These are phyloP conservation scores for Leistus spinibarbis DNA, from an alignment of 2,888 invertebrate genomes.

Conservation along the genomic window DNA sequence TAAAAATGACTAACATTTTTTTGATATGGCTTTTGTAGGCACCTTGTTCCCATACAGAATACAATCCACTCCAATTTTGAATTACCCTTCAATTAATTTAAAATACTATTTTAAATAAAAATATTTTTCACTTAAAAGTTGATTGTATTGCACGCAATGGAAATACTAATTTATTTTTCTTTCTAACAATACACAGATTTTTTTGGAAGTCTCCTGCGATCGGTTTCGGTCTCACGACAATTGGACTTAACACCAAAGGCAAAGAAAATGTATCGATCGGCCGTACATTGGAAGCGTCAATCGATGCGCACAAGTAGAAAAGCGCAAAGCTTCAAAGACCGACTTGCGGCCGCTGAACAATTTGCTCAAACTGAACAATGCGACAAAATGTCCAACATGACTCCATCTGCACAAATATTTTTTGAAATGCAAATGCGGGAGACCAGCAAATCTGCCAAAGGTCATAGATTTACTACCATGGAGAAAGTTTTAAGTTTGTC, in stretches of 20 bases:
- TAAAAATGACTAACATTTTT: too few relatives aligned
- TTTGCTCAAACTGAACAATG: not conserved
- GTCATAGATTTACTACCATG: too few relatives aligned
- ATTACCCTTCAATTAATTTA: too few relatives aligned
- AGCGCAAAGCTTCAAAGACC: not conserved
- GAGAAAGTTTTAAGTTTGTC: not conserved
- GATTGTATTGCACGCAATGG: too few relatives aligned
- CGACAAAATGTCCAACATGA: not conserved
- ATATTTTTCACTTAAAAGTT: too few relatives aligned
- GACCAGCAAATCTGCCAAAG: too few relatives aligned
- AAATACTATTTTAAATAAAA: too few relatives aligned
- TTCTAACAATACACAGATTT: too few relatives aligned
- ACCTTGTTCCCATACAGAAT: too few relatives aligned
- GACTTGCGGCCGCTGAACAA: not conserved
- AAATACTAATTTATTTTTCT: too few relatives aligned
- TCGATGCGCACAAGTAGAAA: not conserved
- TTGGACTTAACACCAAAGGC: not conserved
- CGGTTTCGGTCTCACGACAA: not conserved
- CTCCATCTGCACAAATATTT: not conserved
- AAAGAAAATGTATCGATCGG: not conserved
- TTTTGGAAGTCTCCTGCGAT: not conserved
- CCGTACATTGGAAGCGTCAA: not conserved
- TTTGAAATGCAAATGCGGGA: not conserved
- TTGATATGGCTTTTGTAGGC: too few relatives aligned
- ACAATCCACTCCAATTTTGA: too few relatives aligned